Percentiles rank a stretch among this genome's conserved stretches.
Conservation (phyloP, 2,113 vertebrate species). For the Bombycilla garrulus region DNA sequence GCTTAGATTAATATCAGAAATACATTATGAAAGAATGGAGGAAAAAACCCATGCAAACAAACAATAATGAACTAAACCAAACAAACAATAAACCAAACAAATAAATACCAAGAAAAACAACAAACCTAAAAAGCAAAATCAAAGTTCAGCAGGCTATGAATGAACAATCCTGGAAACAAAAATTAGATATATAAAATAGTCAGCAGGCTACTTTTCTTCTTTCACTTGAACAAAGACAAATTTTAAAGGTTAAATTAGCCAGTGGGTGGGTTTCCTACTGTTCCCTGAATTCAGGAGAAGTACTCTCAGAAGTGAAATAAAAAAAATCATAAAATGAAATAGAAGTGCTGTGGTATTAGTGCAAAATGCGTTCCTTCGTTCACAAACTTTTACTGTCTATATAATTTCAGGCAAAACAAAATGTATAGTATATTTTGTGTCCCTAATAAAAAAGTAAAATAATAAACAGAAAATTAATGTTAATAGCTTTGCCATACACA, state of each 20-base stretch:
- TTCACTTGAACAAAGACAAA: background rate
- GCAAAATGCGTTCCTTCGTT: background rate
- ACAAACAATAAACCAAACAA: background rate
- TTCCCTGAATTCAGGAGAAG: background rate
- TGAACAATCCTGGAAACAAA: background rate
- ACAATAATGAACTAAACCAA: background rate
- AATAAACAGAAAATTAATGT: background rate
- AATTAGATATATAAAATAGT: background rate
- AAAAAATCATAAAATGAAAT: conserved; percentile 30
- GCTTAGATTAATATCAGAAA: background rate
- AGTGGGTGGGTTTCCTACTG: conserved; percentile 5
- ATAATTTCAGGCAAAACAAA: conserved; percentile 29
- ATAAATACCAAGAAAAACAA: background rate
- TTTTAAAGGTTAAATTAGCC: conserved; percentile 35
- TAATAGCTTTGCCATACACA: background rate
- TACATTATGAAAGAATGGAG: background rate
- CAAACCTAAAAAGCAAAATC: background rate
- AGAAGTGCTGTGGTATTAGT: conserved; percentile 26
- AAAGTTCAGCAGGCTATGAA: background rate
- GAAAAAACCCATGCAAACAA: background rate
- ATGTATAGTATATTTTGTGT: background rate
- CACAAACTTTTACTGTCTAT: conserved; percentile 28
- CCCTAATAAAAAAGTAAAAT: background rate
- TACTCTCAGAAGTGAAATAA: conserved; percentile 41
- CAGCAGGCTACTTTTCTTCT: background rate